Conservation (phyloP, 1,140 invertebrate genomes). For the Brachionus rotundiformis region DNA sequence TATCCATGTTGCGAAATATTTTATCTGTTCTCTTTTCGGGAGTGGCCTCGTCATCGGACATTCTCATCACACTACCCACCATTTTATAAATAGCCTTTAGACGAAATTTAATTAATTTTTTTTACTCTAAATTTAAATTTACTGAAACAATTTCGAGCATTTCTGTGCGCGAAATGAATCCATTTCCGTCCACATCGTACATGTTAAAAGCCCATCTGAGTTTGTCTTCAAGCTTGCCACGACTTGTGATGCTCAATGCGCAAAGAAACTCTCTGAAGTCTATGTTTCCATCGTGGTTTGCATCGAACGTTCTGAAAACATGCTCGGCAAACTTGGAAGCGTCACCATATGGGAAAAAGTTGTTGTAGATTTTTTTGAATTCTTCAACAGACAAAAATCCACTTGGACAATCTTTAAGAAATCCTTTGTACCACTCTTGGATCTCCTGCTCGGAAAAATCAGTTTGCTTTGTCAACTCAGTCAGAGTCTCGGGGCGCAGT, state of each 20-base stretch:
- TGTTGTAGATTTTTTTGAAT: conserved; percentile 51
- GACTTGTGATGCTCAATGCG: conserved; percentile 47
- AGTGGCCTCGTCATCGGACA: conserved; percentile 97
- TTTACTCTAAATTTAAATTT: neutral
- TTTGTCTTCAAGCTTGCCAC: conserved; percentile 46
- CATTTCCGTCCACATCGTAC: conserved; percentile 51
- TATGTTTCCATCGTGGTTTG: conserved; percentile 35
- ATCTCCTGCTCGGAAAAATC: conserved; percentile 50
- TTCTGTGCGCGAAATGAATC: conserved; percentile 36
- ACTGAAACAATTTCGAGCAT: conserved; percentile 52
- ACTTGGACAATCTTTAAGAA: conserved; percentile 51
- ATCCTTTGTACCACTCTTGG: conserved; percentile 52
- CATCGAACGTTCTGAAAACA: conserved; percentile 52
- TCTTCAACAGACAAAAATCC: conserved; percentile 36
- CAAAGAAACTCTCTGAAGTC: conserved; percentile 64
- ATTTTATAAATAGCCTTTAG: conserved; percentile 95
- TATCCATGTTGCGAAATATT: conserved; percentile 98
- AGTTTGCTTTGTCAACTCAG: conserved; percentile 36
- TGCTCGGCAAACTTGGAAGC: conserved; percentile 48
- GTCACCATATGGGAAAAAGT: conserved; percentile 48
- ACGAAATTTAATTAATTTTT: neutral
- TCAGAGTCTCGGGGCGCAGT: conserved; percentile 31
- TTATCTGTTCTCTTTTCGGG: conserved; percentile 97
- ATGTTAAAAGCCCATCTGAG: conserved; percentile 52
- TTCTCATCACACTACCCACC: conserved; percentile 98